Evolutionary conservation across 2,797 vertebrate species (phyloP), one percentile per base, ranked within the genome.

Genomic region (Miichthys miiuy): DNA sequence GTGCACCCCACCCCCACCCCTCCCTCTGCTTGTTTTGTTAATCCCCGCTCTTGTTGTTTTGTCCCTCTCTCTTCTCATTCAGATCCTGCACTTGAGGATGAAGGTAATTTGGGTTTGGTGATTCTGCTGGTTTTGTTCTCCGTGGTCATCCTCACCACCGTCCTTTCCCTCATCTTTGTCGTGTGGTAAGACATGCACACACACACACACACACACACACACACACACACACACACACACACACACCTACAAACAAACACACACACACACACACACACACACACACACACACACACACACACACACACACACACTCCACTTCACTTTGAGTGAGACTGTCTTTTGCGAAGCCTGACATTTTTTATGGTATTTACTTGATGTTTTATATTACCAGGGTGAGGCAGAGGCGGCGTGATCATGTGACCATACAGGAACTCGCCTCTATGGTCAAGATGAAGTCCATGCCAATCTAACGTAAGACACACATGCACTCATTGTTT

Each of bases 391-490:
- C 11, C 54, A 96, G 95, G 93, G 55, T 95, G 65, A 93, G 91
- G 71, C 94, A 94, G 48, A 92, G 86, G 79, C 92, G 91, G 77
- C 92, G 77, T 17, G 86, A 94, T 79, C 92, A 93, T n/a, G 86
- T 88, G 73, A 95, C 90, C 79, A 96, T 95, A 87, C 93, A 95
- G 63, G 94, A 96, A 87, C 91, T 96, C 74, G 91, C 93, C 76
- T 95, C 94, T 5, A 95, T 95, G 95, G 94, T 96, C 82, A 96
- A 96, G 88, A 95, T 96, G 96, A 96, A 96, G 93, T 91, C 95
- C 79, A 84, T 96, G 83, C 94, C 94, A 41, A 94, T 96, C 87
- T 96, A 93, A 94, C 38, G 80, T 86, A 23, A 87, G 82, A 48
- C 17, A 62, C 52, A 23, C 41, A 20, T 11, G 0, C n/a, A 60